These are phyloP conservation scores for Scaptomyza flava DNA, from an alignment of 2,888 invertebrate genomes.

Conservation along the genomic window DNA sequence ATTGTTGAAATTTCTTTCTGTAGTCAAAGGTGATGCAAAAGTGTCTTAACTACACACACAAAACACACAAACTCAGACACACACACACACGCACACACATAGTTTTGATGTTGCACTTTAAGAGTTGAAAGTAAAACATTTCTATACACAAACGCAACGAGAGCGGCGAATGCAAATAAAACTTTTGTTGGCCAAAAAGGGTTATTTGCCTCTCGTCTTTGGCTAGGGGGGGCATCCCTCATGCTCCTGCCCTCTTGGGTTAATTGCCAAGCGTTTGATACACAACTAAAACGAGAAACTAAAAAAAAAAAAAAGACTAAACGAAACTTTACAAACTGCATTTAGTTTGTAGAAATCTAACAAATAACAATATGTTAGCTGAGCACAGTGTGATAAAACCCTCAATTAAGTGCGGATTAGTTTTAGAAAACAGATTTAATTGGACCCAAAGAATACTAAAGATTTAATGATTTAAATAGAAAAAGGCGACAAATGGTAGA, in stretches of 20 bases:
- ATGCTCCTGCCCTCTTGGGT: slow-evolving; percentile 9
- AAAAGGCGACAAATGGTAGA: no score
- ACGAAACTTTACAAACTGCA: slow-evolving; percentile 13
- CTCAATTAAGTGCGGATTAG: slow-evolving; percentile 11
- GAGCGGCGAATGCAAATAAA: slow-evolving; percentile 52
- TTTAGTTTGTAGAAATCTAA: slow-evolving; percentile 2
- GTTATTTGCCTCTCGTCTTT: background rate
- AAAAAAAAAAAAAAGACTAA: background rate
- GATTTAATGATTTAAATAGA: no score
- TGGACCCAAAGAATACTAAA: background rate
- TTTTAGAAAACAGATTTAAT: background rate
- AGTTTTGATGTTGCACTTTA: slow-evolving; percentile 36
- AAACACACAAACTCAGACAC: slow-evolving; percentile 4
- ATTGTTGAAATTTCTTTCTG: slow-evolving; percentile 60
- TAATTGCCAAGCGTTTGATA: slow-evolving; percentile 44
- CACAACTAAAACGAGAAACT: slow-evolving; percentile 19
- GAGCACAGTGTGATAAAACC: slow-evolving; percentile 2
- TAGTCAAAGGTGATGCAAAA: slow-evolving; percentile 68
- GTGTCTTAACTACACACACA: slow-evolving; percentile 60
- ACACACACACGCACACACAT: slow-evolving; percentile 14
- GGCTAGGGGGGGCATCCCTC: background rate
- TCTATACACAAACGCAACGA: background rate
- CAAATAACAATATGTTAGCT: background rate
- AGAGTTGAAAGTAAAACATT: slow-evolving; percentile 34
- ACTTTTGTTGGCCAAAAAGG: slow-evolving; percentile 36